Evolutionary conservation across 2,797 vertebrate species (phyloP).

Genomic region (Anisognathus igniventris): DNA sequence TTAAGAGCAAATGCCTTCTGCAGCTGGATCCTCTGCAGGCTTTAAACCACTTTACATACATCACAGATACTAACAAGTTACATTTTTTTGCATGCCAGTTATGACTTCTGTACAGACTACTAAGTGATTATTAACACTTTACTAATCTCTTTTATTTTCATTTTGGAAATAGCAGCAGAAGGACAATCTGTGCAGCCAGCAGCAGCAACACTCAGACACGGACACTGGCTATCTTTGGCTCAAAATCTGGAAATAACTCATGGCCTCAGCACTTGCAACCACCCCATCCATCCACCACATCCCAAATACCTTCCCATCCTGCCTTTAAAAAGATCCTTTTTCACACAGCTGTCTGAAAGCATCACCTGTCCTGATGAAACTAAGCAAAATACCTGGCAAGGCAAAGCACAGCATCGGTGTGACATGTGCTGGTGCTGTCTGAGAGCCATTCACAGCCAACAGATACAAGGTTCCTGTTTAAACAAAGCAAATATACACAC

Average conservation of each 20-base stretch:
- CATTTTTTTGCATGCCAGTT: neutral
- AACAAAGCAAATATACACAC: neutral
- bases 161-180: neutral
- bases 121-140: neutral
- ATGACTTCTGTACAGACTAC: neutral
- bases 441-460: neutral
- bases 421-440: rapidly evolving
- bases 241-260: neutral
- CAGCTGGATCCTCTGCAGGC: neutral
- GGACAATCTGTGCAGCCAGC: neutral
- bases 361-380: neutral
- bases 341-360: neutral
- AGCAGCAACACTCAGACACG: neutral
- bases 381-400: neutral
- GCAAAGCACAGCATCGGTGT: neutral
- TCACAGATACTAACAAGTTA: neutral
- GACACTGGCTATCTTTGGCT: neutral
- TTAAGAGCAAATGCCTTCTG: neutral
- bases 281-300: neutral
- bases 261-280: neutral
- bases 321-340: neutral
- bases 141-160: neutral
- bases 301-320: neutral
- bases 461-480: neutral
- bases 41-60: neutral